Conservation (phyloP, 1,140 invertebrate genomes). For the Apolygus lucorum region DNA sequence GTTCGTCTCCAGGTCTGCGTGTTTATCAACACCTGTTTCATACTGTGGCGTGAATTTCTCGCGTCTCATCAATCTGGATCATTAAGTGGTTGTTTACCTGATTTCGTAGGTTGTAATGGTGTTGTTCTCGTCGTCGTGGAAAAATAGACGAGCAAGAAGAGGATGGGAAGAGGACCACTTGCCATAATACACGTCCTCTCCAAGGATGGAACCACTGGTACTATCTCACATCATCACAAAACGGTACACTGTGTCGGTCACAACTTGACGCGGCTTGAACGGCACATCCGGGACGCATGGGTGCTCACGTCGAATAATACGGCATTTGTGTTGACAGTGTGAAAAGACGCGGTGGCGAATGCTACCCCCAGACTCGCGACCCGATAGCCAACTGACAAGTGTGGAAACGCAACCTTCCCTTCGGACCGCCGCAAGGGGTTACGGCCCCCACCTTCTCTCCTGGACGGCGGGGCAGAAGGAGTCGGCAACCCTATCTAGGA, state of each 20-base stretch:
- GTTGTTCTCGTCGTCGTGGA: background rate
- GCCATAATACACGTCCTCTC: background rate
- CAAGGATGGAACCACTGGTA: background rate
- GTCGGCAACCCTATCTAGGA: background rate
- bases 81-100: too few relatives aligned
- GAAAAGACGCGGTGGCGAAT: background rate
- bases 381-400: background rate
- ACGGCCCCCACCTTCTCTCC: background rate
- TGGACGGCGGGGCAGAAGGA: background rate
- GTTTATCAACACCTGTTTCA: too few relatives aligned
- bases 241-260: background rate
- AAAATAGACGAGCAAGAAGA: conserved; percentile 12
- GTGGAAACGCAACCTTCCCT: background rate
- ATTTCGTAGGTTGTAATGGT: background rate
- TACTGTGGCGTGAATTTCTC: too few relatives aligned
- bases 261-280: background rate
- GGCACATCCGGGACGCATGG: conserved; percentile 3
- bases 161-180: conserved; percentile 1
- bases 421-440: background rate
- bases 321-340: background rate
- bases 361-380: background rate
- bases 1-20: too few relatives aligned
- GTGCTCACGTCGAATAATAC: conserved; percentile 4
- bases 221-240: conserved; percentile 8
- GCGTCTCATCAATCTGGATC: too few relatives aligned